These are phyloP conservation scores for Lathronympha strigana DNA, from an alignment of 2,888 invertebrate species.

Conservation along the genomic window DNA sequence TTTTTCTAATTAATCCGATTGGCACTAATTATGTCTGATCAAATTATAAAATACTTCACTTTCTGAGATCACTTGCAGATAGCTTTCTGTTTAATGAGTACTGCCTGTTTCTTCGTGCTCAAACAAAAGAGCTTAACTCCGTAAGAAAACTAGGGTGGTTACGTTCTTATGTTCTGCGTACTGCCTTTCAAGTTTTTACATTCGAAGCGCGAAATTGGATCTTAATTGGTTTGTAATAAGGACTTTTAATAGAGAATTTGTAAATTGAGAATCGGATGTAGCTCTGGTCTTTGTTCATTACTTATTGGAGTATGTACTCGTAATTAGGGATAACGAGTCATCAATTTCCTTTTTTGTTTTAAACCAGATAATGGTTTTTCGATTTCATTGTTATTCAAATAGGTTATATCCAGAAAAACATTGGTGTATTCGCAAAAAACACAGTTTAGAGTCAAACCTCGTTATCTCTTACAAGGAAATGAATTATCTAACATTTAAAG, in stretches of 20 bases:
- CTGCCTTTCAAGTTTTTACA: neutral
- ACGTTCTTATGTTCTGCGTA: neutral
- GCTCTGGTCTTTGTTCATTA: neutral
- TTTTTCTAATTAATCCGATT: constrained; percentile 64
- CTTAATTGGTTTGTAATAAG: constrained; percentile 6
- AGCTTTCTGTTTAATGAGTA: constrained; percentile 37
- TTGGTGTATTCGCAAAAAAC: no score
- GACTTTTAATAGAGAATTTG: neutral
- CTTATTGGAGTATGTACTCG: neutral
- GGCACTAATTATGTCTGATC: constrained; percentile 60
- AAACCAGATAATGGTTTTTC: no score
- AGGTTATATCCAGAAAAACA: no score
- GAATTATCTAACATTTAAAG: no score
- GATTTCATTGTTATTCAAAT: no score
- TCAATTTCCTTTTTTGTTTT: no score
- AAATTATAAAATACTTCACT: constrained; percentile 52
- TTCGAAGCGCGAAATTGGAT: constrained; percentile 11
- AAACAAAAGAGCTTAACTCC: neutral
- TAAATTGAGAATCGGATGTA: neutral
- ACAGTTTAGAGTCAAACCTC: no score
- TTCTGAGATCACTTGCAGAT: constrained; percentile 34
- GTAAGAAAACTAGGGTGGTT: neutral
- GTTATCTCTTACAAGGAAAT: no score
- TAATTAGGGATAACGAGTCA: neutral
- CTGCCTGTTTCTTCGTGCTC: neutral